These are phyloP conservation scores for Eumaeus atala DNA, from an alignment of 1,140 invertebrate species.

Conservation along the genomic window DNA sequence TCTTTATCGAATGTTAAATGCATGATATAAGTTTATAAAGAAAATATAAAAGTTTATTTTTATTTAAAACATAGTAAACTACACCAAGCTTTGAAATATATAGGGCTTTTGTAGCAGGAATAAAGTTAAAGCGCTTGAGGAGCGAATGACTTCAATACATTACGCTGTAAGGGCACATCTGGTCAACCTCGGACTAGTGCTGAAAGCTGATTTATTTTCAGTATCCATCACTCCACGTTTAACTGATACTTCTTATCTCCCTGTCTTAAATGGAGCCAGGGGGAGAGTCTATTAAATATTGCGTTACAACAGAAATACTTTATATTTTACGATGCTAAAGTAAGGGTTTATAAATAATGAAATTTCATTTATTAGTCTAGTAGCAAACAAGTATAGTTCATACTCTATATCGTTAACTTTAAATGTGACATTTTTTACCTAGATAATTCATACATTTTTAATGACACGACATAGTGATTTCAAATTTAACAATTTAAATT, in stretches of 20 bases:
- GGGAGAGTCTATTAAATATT: conserved; percentile 31
- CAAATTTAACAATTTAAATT: no score
- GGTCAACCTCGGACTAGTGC: conserved; percentile 48
- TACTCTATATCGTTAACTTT: no score
- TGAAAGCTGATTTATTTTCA: conserved; percentile 60
- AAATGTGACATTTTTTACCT: no score
- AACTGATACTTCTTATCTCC: conserved; percentile 52
- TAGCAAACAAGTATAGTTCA: no score
- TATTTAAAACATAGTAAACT: no score
- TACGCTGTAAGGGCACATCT: conserved; percentile 41
- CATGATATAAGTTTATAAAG: no score
- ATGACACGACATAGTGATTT: no score
- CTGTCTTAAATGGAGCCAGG: conserved; percentile 24
- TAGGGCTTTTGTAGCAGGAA: conserved; percentile 20
- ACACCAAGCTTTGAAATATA: no score
- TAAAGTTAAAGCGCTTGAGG: conserved; percentile 7
- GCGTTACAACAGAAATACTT: conserved; percentile 11
- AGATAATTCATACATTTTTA: no score
- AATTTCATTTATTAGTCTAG: no score
- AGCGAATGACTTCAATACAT: conserved; percentile 35
- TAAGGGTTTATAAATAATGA: neutral
- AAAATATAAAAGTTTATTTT: no score
- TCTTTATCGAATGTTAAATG: no score
- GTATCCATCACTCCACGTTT: conserved; percentile 57
- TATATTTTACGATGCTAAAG: conserved; percentile 10